Evolutionary conservation across 2,888 invertebrate genomes (phyloP), one percentile per base, ranked within the genome.

Genomic region (Drosophila rellima): DNA sequence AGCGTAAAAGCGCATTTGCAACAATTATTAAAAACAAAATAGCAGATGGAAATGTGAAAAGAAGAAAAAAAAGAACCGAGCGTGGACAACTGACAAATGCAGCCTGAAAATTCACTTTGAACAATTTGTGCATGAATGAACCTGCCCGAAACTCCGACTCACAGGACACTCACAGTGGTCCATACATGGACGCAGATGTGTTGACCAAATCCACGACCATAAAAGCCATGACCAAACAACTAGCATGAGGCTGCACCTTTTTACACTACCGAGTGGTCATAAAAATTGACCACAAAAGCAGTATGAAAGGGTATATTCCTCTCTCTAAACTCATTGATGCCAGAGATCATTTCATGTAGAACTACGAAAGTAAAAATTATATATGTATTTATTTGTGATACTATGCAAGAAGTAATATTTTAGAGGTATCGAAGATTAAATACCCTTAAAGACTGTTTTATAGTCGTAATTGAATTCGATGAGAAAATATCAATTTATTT

Each of bases 1-100:
- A 90, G 90, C 90, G 90, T 90, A 88, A 90, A 90, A 90, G 91
- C 90, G 89, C 90, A 90, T 91, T 90, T 91, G 90, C 81, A 88
- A 90, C 90, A 90, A 80, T 82, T 87, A 68, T 71, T 50, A 63
- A 67, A 56, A 74, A 64, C n/a, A 69, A 74, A 78, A 74, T 56
- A 76, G 50, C 67, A 52, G 37, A 29, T 86, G 78, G 45, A 70
- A 71, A 66, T 57, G 65, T 18, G 26, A 13, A 40, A 40, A 47
- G 29, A 18, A 33, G 8, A 10, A 17, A 35, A 26, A 42, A 35
- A 62, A 47, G 39, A 67, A 40, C 11, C 42, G 33, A 39, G 48
- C 18, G 57, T 59, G 81, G 81, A 76, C 81, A 80, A 74, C 85
- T 88, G 86, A 81, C 88, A 82, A 83, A 77, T 85, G 82, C 82